Evolutionary conservation across 2,888 invertebrate genomes (phyloP), one percentile per base, ranked within the genome.

Genomic region (Drosophila tanythrix): DNA sequence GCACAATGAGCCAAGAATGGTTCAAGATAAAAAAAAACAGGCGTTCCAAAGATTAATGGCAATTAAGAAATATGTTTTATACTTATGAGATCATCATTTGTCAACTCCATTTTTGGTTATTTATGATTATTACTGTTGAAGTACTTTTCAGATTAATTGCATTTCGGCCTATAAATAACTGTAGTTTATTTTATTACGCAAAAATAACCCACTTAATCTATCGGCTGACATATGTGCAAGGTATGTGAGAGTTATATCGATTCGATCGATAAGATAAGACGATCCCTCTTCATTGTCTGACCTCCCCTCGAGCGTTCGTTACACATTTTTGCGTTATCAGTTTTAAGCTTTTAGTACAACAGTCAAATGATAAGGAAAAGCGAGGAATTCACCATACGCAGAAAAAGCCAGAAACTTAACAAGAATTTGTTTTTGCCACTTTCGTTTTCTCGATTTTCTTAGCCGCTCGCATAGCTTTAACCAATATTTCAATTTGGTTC

Each of bases 371-470:
- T 81, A 66, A 73, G 84, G 89, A 84, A 82, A 80, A 77, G 82
- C 25, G 25, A 70, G 71, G 82, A 84, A 85, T 84, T 85, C 85
- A 85, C 85, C 85, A 85, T 83, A 87, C 74, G 60, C 65, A 78
- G 33, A 65, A 80, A 71, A 52, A 33, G 50, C 38, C 60, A 66
- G 57, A 59, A 61, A 66, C 58, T 60, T 43, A 50, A n/a, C 70
- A 74, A 70, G 70, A 82, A 82, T 83, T 76, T 33, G 58, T 48
- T 64, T 59, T 76, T 67, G 78, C 64, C 70, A 81, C 76, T 81
- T 86, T 88, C 76, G 79, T 70, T 74, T 67, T 60, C 53, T 63
- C 57, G 66, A 33, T 21, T 40, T 56, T 55, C 38, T 43, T 57
- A 57, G 38, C 57, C 57, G 40, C 46, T 46, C 46, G 59, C 60